Evolutionary conservation across 1,140 invertebrate genomes (phyloP).

Genomic region (Drosophila baimaii): DNA sequence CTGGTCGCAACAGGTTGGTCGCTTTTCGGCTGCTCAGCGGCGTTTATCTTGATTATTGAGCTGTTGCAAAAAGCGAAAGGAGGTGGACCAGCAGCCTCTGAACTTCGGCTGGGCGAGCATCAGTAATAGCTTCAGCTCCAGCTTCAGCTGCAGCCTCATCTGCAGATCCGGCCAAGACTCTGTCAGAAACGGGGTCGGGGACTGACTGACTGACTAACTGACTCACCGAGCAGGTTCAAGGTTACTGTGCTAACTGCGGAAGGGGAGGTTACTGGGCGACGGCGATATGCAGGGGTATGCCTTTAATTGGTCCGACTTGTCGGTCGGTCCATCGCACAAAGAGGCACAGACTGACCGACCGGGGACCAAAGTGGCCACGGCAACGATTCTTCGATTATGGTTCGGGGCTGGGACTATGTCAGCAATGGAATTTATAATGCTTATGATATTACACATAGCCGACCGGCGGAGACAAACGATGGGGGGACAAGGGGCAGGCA

Average conservation of each 20-base stretch:
- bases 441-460: conserved; percentile 65
- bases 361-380: conserved; percentile 28
- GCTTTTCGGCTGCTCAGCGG: conserved; percentile 55
- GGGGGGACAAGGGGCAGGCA: conserved; percentile 8
- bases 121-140: conserved; percentile 19
- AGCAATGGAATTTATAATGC: conserved; percentile 80
- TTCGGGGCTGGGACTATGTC: conserved; percentile 54
- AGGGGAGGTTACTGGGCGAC: conserved; percentile 18
- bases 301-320: conserved; percentile 81
- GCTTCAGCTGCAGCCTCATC: conserved; percentile 8
- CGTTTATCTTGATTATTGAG: conserved; percentile 79
- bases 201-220: conserved; percentile 69
- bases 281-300: conserved; percentile 44
- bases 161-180: conserved; percentile 22
- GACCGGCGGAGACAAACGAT: too few species aligned
- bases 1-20: conserved; percentile 74
- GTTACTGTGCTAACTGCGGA: conserved; percentile 80
- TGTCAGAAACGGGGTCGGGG: conserved; percentile 42
- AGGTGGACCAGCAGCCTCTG: conserved; percentile 50
- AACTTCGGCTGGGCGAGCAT: conserved; percentile 40
- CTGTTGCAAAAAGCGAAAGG: conserved; percentile 58
- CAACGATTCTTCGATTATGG: conserved; percentile 58
- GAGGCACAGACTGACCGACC: conserved; percentile 5
- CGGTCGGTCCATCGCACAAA: conserved; percentile 52
- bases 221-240: conserved; percentile 80